A percentile compares a stretch with the other conserved stretches of the same genome.
Conservation (phyloP, 2,113 vertebrate genomes). For the Phrynocephalus versicolor region DNA sequence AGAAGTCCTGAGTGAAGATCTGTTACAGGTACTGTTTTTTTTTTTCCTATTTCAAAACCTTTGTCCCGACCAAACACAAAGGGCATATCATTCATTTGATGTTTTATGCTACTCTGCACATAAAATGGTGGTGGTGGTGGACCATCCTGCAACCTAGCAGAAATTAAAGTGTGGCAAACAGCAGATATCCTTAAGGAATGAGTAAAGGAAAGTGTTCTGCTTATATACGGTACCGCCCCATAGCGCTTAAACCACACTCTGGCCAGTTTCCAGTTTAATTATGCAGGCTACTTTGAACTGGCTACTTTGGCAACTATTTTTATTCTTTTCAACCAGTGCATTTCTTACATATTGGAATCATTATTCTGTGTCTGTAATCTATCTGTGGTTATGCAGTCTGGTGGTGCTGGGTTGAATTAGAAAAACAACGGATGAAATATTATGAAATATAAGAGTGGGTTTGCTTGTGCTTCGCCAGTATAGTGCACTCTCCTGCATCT, state of each 20-base stretch:
- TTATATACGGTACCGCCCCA: no score
- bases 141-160: not conserved
- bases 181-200: not conserved
- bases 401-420: not conserved
- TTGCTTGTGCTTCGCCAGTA: not conserved
- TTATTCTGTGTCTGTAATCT: no score
- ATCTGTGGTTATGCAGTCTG: not conserved
- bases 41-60: not conserved
- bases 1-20: conserved; percentile 93
- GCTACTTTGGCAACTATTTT: no score
- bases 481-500: not conserved
- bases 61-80: not conserved
- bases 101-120: not conserved
- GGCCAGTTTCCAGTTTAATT: no score
- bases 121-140: no score
- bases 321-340: not conserved
- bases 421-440: not conserved
- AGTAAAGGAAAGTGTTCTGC: no score
- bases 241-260: no score
- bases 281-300: no score
- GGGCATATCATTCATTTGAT: not conserved
- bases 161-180: not conserved
- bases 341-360: not conserved
- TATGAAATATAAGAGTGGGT: not conserved
- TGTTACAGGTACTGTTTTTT: conserved; percentile 85